Evolutionary conservation across 2,113 vertebrate species (phyloP).

Genomic region (Pluvianellus socialis): DNA sequence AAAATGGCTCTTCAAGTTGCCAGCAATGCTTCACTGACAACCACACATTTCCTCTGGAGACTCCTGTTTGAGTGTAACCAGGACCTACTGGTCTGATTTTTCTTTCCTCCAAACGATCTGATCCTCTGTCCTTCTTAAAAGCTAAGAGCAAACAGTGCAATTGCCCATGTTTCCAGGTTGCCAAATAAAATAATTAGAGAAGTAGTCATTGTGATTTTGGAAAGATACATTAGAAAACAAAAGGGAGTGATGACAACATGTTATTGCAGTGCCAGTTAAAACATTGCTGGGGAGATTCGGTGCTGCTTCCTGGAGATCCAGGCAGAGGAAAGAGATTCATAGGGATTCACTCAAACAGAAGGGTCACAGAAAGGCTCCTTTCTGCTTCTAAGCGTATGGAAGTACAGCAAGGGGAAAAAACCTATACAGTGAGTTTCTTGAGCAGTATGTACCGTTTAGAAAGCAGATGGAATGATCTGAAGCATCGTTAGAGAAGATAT

Average conservation of each 20-base stretch:
- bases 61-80: neutral
- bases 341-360: neutral
- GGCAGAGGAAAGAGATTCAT: neutral
- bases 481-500: neutral
- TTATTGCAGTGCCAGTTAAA: conserved; percentile 20
- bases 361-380: neutral
- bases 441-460: neutral
- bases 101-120: neutral
- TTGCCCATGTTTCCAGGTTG: conserved; percentile 8
- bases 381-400: neutral
- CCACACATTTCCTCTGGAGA: neutral
- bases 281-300: neutral
- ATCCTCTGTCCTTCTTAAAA: neutral
- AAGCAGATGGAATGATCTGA: neutral
- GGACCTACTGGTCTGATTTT: neutral
- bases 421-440: neutral
- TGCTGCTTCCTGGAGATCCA: neutral
- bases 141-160: neutral
- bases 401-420: neutral
- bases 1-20: neutral
- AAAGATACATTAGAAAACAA: conserved; percentile 3
- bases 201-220: conserved; percentile 37
- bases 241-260: conserved; percentile 19
- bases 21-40: neutral
- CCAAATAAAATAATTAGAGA: conserved; percentile 49